A percentile compares a stretch with the other conserved stretches of the same genome.
Evolutionary conservation across 2,113 vertebrate genomes (phyloP).

Genomic region (Corythaixoides concolor): DNA sequence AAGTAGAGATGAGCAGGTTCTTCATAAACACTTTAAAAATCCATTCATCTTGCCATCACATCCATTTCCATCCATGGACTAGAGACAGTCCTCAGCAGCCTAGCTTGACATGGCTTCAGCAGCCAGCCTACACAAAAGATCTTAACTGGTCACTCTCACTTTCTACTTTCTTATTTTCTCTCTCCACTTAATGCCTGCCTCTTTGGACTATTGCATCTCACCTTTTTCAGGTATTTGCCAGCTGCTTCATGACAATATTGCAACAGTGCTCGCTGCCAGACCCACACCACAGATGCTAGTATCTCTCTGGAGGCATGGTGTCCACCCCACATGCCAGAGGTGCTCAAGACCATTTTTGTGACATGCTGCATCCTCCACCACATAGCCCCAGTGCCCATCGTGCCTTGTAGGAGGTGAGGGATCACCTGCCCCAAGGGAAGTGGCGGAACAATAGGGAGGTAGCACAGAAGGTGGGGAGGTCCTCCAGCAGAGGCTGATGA

Average conservation of each 20-base stretch:
- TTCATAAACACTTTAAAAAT: neutral
- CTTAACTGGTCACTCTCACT: neutral
- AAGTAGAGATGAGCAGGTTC: neutral
- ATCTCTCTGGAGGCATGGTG: neutral
- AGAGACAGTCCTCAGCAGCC: neutral
- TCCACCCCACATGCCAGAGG: neutral
- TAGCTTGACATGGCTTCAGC: neutral
- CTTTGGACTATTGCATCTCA: neutral
- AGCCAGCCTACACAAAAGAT: neutral
- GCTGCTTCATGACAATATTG: neutral
- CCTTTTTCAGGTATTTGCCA: neutral
- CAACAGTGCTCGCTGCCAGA: neutral
- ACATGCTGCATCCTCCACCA: neutral
- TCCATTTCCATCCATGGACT: neutral
- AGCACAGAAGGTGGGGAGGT: neutral
- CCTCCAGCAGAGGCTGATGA: neutral
- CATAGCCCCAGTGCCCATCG: rapidly evolving
- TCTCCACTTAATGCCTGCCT: neutral
- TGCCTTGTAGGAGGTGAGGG: neutral
- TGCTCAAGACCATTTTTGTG: neutral
- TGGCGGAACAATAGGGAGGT: neutral
- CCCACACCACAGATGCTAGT: neutral
- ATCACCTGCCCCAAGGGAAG: neutral
- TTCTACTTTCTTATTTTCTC: neutral
- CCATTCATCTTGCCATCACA: neutral